A percentile compares a stretch with the other conserved stretches of the same genome.
phyloP scores from a whole-genome alignment of 2,113 vertebrate species.

The Podarcis raffonei region DNA sequence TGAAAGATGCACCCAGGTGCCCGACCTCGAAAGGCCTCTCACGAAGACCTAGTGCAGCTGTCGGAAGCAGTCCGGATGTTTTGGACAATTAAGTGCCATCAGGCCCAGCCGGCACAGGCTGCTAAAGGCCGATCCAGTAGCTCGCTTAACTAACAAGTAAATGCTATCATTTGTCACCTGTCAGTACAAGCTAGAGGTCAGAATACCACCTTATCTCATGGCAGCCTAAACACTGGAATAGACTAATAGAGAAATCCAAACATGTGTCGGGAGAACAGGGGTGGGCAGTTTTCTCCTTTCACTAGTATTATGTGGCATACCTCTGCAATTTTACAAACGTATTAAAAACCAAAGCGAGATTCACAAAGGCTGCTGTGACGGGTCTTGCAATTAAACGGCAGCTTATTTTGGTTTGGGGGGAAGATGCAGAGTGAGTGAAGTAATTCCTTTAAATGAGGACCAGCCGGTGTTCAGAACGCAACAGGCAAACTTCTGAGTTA shows the following conservation, averaged over 20 bases:
- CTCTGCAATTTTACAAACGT: not conserved
- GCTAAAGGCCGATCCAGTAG: not conserved
- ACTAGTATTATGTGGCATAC: not conserved
- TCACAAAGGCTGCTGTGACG: conserved; percentile 1
- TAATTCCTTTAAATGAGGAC: not conserved
- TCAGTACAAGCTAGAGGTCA: not conserved
- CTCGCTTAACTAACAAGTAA: not conserved
- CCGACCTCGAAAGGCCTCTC: not conserved
- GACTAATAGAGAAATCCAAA: not conserved
- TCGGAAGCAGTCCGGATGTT: too few species aligned
- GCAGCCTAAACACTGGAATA: not conserved
- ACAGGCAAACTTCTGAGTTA: not conserved
- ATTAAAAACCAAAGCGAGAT: not conserved
- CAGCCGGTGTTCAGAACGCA: not conserved
- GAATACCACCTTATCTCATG: not conserved
- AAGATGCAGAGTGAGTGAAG: not conserved
- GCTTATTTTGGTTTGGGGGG: fast-evolving
- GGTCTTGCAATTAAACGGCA: not conserved
- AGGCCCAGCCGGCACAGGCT: too few species aligned
- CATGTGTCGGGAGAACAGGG: not conserved
- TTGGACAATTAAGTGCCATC: too few species aligned
- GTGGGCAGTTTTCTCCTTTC: not conserved
- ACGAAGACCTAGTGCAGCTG: not conserved
- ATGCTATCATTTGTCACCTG: not conserved
- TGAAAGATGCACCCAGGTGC: not conserved